phyloP scores from a whole-genome alignment of 2,888 invertebrate genomes.

The Thera britannica region DNA sequence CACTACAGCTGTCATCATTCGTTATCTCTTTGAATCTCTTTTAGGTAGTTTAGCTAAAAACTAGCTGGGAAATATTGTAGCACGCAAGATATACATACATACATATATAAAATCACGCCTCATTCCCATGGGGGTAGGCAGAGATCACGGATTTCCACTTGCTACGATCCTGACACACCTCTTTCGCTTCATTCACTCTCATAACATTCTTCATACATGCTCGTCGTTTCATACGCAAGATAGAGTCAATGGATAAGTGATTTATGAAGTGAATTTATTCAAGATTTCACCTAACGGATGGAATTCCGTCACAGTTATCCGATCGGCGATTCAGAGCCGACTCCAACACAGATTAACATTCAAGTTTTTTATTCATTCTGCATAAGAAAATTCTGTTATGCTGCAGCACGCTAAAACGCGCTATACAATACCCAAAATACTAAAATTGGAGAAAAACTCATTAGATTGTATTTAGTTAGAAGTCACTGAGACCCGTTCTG shows the following conservation, averaged over 20 bases:
- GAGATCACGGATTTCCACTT: too few relatives aligned
- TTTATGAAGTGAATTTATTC: constrained; percentile 34
- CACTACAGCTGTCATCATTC: not conserved
- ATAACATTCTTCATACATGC: too few relatives aligned
- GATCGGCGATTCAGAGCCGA: constrained; percentile 14
- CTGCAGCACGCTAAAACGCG: not conserved
- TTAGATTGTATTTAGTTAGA: too few relatives aligned
- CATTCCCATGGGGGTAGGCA: too few relatives aligned
- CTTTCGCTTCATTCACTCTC: too few relatives aligned
- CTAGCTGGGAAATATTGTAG: constrained; percentile 44
- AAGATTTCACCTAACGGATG: constrained; percentile 39
- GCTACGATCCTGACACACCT: too few relatives aligned
- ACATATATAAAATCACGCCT: too few relatives aligned
- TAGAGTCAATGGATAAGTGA: constrained; percentile 26
- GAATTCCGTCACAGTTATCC: constrained; percentile 39
- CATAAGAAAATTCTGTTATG: constrained; percentile 5
- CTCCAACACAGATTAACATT: constrained; percentile 21
- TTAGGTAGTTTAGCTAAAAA: constrained; percentile 39
- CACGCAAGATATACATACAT: constrained; percentile 60
- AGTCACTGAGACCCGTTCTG: too few relatives aligned
- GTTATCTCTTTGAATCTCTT: constrained; percentile 3
- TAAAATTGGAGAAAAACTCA: too few relatives aligned
- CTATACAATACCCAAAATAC: not conserved
- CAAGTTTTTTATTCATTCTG: constrained; percentile 25
- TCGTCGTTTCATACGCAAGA: too few relatives aligned